These are phyloP conservation scores for Drosophila falleni DNA, from an alignment of 2,888 invertebrate species.

Conservation along the genomic window DNA sequence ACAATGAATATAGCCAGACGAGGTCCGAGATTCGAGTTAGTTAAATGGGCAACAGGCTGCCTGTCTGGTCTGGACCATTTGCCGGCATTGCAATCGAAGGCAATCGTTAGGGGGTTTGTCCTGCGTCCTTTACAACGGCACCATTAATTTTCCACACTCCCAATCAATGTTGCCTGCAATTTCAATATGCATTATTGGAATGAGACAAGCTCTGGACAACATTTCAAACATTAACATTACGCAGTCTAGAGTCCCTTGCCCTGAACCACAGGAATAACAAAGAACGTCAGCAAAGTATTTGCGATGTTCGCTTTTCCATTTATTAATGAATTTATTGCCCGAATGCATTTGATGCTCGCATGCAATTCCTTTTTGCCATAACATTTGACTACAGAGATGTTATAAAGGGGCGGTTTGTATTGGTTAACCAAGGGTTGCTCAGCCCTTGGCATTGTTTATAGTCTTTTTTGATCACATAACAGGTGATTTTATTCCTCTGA, in stretches of 20 bases:
- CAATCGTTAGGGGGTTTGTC: constrained; percentile 25
- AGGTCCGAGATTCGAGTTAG: neutral
- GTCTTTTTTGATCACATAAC: constrained; percentile 1
- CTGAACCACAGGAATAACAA: constrained; percentile 44
- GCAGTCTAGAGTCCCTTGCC: constrained; percentile 21
- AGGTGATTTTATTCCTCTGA: constrained; percentile 6
- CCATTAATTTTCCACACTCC: constrained; percentile 45
- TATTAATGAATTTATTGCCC: constrained; percentile 67
- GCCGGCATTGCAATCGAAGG: constrained; percentile 44
- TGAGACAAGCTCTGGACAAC: constrained; percentile 15
- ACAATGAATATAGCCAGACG: constrained; percentile 46
- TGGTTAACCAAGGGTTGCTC: constrained; percentile 3
- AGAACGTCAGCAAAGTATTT: constrained; percentile 33
- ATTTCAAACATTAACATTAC: constrained; percentile 49
- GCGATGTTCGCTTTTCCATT: constrained; percentile 39
- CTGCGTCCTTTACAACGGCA: constrained; percentile 31
- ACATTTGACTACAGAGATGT: neutral
- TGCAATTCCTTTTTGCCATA: constrained; percentile 36
- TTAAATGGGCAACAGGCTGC: constrained; percentile 58
- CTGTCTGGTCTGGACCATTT: constrained; percentile 20
- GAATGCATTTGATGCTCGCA: constrained; percentile 58
- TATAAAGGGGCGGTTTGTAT: constrained; percentile 5
- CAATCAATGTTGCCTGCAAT: constrained; percentile 37
- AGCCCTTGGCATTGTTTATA: neutral
- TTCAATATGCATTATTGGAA: constrained; percentile 51